These are phyloP conservation scores for Campylorhamphus procurvoides DNA, from an alignment of 2,113 vertebrate genomes.

Conservation along the genomic window DNA sequence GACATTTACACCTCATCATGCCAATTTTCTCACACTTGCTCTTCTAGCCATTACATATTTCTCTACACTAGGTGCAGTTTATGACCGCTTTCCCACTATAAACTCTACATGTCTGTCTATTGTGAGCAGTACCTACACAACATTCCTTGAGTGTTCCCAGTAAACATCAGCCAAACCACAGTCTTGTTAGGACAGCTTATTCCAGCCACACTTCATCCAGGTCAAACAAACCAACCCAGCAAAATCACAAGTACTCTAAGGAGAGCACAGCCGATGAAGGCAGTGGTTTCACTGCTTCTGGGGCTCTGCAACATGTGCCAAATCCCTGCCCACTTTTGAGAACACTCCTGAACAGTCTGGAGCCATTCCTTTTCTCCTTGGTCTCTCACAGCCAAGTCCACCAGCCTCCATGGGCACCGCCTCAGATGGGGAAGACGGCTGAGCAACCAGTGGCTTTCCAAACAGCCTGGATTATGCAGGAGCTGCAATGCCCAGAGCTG, in stretches of 20 bases:
- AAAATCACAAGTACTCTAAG: background rate
- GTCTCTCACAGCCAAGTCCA: background rate
- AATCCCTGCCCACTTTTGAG: background rate
- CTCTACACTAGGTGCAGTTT: background rate
- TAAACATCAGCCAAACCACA: background rate
- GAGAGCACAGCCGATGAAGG: background rate
- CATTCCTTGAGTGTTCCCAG: background rate
- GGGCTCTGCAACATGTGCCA: background rate
- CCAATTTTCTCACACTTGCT: background rate
- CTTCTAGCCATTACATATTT: background rate
- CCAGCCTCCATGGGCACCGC: too few relatives aligned
- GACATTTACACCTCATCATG: background rate
- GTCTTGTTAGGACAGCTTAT: background rate
- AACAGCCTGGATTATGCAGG: accelerated
- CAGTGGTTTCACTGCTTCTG: background rate
- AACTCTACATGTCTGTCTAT: background rate
- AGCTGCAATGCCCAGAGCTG: background rate
- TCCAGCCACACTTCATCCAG: background rate
- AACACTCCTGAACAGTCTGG: background rate
- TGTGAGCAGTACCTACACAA: background rate
- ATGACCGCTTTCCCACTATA: background rate
- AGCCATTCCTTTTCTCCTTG: background rate
- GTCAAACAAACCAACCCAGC: background rate
- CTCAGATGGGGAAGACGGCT: background rate
- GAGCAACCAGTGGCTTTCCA: background rate